Percentiles rank a stretch among this genome's conserved stretches.
Evolutionary conservation across 1,140 invertebrate genomes (phyloP).

Genomic region (Triops longicaudatus): DNA sequence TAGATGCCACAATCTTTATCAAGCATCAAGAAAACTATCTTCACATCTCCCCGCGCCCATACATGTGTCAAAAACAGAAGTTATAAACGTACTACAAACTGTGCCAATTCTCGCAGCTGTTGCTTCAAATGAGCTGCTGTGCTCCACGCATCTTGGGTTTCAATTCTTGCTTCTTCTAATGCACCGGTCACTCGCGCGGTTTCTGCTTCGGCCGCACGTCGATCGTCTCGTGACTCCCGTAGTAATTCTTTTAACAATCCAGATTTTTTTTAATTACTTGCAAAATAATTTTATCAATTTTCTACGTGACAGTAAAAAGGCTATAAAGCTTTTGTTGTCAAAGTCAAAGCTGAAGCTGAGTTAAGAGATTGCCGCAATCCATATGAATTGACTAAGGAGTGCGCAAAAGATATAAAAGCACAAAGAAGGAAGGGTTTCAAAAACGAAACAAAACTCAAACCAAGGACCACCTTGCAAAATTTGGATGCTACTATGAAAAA

Average conservation of each 20-base stretch:
- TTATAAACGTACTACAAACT: background rate
- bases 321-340: background rate
- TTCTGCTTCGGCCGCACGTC: slow-evolving; percentile 34
- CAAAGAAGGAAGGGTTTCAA: background rate
- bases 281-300: background rate
- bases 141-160: slow-evolving; percentile 33
- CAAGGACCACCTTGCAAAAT: slow-evolving; percentile 11
- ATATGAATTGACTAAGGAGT: background rate
- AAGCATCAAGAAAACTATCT: too few species aligned
- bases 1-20: too few species aligned
- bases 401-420: background rate
- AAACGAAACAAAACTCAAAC: background rate
- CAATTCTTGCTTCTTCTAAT: slow-evolving; percentile 31
- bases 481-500: slow-evolving; percentile 15
- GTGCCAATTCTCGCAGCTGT: slow-evolving; percentile 30
- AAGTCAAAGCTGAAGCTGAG: background rate
- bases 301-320: background rate
- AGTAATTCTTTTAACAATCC: slow-evolving; percentile 32
- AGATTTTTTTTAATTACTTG: slow-evolving; percentile 15
- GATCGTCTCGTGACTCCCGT: slow-evolving; percentile 32
- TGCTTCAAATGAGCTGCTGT: slow-evolving; percentile 38
- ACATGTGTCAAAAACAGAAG: slow-evolving; percentile 15
- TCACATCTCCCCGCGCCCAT: too few species aligned
- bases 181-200: slow-evolving; percentile 37
- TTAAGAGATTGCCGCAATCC: too few species aligned